Base-by-base conservation (phyloP, 2,888 invertebrate species). In the Lycophotia porphyrea region DNA sequence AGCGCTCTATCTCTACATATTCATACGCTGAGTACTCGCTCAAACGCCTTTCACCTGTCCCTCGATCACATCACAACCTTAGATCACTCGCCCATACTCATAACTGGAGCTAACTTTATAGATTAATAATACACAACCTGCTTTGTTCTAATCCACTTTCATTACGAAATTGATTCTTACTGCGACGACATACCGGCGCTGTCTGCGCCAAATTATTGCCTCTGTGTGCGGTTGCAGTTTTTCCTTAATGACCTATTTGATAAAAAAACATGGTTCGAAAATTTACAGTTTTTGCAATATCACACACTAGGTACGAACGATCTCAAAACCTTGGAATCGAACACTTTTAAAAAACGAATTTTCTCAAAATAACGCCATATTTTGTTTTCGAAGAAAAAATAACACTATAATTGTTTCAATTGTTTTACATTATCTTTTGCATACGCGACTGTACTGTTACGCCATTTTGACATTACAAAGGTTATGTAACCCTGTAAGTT, bases 51-150 rank as follows among this genome's bases (percentile, higher is more conserved):
- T 87, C 88, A 87, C 87, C 86, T 61, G 82, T 74, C 74, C 44
- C 63, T 36, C 75, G 75, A 70, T 78, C 76, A 78, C 74, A 73
- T 78, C 78, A 64, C 71, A 84, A 81, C 81, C 83, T 84, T 89
- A 88, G 89, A 91, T 91, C 88, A 91, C 86, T 86, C 74, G 76
- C 81, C 67, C 77, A 65, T 74, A 66, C 69, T 84, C 82, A 85
- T 79, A 89, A 82, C 87, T 82, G 75, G 76, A 85, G 85, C 88
- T 90, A 89, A 90, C 89, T 88, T 88, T 71, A n/a, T n/a, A 84
- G 31, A 21, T 31, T 80, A 89, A 88, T 91, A 91, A 91, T 91
- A 82, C 87, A 85, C 84, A 80, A 76, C 78, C 67, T 67, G 71
- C 72, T 84, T 68, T 80, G 69, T 79, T 76, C 63, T 72, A 71